phyloP scores from a whole-genome alignment of 1,140 invertebrate species.

The Musca domestica region DNA sequence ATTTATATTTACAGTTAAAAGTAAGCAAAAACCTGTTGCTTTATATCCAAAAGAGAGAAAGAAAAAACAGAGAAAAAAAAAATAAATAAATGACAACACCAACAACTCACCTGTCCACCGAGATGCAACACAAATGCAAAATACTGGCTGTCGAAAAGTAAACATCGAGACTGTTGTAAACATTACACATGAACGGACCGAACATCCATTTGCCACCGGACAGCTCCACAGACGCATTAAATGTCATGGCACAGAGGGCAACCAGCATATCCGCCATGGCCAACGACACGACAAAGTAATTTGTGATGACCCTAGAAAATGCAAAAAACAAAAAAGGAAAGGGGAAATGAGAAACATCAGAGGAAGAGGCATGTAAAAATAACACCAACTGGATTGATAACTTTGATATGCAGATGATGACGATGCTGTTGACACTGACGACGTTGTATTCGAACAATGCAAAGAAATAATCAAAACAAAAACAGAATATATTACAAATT shows the following conservation, averaged over 20 bases:
- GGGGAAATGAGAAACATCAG: background rate
- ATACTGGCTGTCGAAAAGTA: conserved; percentile 94
- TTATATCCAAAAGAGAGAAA: too few relatives aligned
- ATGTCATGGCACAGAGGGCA: conserved; percentile 89
- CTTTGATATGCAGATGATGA: too few relatives aligned
- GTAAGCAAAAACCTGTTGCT: too few relatives aligned
- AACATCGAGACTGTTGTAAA: conserved; percentile 93
- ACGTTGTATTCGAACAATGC: too few relatives aligned
- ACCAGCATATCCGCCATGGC: conserved; percentile 90
- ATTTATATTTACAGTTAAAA: too few relatives aligned
- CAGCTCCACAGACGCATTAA: conserved; percentile 85
- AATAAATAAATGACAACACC: too few relatives aligned
- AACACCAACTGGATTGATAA: too few relatives aligned
- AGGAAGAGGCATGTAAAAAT: too few relatives aligned
- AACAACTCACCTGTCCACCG: conserved; percentile 74
- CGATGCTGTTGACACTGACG: too few relatives aligned
- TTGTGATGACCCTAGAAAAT: conserved; percentile 83
- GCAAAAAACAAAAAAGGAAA: conserved; percentile 20
- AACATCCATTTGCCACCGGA: conserved; percentile 80
- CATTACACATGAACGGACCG: conserved; percentile 84
- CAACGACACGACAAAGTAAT: conserved; percentile 92
- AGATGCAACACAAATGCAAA: conserved; percentile 91
- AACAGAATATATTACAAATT: too few relatives aligned
- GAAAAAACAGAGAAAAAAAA: too few relatives aligned
- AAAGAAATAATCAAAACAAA: too few relatives aligned